Evolutionary conservation across 2,113 vertebrate genomes (phyloP).

Genomic region (Lagenorhynchus albirostris): DNA sequence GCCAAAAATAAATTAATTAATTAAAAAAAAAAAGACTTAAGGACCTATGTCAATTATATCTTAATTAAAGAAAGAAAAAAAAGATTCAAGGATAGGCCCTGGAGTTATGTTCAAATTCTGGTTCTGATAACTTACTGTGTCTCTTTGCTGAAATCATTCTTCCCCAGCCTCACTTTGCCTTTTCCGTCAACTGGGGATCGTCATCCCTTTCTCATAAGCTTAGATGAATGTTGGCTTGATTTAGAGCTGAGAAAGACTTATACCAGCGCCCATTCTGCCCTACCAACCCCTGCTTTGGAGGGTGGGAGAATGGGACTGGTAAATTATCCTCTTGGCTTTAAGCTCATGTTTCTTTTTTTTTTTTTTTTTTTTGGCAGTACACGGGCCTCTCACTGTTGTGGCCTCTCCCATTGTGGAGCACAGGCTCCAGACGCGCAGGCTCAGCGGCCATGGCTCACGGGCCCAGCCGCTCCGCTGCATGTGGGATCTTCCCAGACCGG

Average conservation of each 20-base stretch:
- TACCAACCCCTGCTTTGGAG: neutral
- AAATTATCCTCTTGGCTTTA: neutral
- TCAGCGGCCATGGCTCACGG: too few species aligned
- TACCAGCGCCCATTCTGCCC: neutral
- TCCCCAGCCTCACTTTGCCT: neutral
- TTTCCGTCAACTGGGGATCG: neutral
- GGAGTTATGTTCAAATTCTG: neutral
- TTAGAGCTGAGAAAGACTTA: neutral
- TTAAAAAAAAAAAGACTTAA: neutral
- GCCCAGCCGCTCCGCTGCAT: too few species aligned
- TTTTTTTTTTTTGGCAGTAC: neutral
- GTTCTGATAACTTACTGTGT: neutral
- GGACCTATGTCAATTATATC: neutral
- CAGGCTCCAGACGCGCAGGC: too few species aligned
- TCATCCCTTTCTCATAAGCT: neutral
- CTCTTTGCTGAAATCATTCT: neutral
- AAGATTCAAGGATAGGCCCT: neutral
- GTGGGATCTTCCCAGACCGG: too few species aligned
- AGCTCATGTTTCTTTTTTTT: neutral
- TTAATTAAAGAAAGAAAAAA: neutral
- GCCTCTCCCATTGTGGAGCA: too few species aligned
- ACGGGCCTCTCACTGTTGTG: too few species aligned
- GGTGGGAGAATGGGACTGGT: neutral
- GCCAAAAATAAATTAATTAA: too few species aligned
- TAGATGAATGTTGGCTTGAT: neutral